Conservation (phyloP, 2,888 invertebrate species). For the Alcis repandata region DNA sequence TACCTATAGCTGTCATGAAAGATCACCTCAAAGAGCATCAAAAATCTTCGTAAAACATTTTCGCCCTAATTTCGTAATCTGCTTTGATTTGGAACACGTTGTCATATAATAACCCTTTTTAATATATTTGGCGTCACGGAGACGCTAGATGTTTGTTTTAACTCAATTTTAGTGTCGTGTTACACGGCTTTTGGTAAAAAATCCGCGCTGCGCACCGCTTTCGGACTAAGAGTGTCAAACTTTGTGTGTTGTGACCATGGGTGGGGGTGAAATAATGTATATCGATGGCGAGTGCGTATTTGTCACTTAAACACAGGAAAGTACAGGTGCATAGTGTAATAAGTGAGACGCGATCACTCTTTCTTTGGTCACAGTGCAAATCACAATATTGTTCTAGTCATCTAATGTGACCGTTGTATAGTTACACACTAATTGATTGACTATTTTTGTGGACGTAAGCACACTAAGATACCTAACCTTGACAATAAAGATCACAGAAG, state of each 20-base stretch:
- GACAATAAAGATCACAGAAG: no score
- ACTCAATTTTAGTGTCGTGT: constrained; percentile 80
- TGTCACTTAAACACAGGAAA: no score
- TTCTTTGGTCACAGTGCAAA: no score
- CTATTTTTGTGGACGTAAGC: no score
- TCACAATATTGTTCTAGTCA: no score
- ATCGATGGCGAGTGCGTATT: background rate
- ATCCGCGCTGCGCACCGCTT: constrained; percentile 58
- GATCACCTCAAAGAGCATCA: background rate
- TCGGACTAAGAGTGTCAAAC: constrained; percentile 60
- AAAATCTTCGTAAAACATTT: constrained; percentile 3
- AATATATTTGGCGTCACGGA: constrained; percentile 59
- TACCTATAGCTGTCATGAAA: no score
- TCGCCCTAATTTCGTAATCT: constrained; percentile 32
- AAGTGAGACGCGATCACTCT: no score
- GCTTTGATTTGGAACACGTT: constrained; percentile 46
- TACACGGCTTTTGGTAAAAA: constrained; percentile 77
- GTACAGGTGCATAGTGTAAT: no score
- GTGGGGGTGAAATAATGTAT: background rate
- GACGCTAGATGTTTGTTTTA: constrained; percentile 72
- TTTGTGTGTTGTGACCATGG: constrained; percentile 33
- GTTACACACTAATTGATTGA: no score
- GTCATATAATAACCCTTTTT: constrained; percentile 67
- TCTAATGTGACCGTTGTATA: no score
- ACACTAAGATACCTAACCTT: no score